phyloP scores from a whole-genome alignment of 2,888 invertebrate genomes.

The Steinernema carpocapsae region DNA sequence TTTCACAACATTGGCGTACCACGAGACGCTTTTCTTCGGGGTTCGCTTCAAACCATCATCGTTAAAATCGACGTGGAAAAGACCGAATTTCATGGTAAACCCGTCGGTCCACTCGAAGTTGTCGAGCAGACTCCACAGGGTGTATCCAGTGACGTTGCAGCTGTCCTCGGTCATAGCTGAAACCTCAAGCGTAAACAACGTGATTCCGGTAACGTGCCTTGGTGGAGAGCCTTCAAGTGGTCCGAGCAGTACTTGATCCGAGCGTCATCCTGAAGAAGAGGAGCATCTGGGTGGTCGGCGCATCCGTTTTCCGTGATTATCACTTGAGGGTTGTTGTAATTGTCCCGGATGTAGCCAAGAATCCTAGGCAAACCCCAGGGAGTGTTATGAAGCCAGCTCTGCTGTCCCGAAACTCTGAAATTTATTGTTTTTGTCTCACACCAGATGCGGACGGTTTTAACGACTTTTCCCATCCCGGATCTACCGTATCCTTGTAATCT shows the following conservation, averaged over 20 bases:
- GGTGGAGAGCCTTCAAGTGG: slow-evolving; percentile 38
- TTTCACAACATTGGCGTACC: slow-evolving; percentile 26
- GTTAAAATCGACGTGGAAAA: slow-evolving; percentile 78
- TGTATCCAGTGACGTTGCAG: slow-evolving; percentile 74
- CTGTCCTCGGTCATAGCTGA: slow-evolving; percentile 44
- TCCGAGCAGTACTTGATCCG: slow-evolving; percentile 39
- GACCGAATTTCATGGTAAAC: slow-evolving; percentile 76
- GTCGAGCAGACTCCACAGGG: slow-evolving; percentile 81
- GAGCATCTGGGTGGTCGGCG: slow-evolving; percentile 36
- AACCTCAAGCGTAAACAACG: not conserved
- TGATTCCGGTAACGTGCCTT: not conserved
- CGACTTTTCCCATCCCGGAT: slow-evolving; percentile 15
- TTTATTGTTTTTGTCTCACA: too few species aligned
- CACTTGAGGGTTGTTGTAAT: slow-evolving; percentile 74
- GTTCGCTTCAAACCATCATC: slow-evolving; percentile 77
- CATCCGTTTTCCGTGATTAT: slow-evolving; percentile 39
- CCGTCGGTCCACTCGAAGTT: slow-evolving; percentile 82
- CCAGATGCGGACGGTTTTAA: too few species aligned
- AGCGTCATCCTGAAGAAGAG: slow-evolving; percentile 34
- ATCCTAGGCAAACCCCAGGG: not conserved
- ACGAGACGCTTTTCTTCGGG: slow-evolving; percentile 75
- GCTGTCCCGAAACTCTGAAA: not conserved
- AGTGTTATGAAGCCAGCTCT: slow-evolving; percentile 8
- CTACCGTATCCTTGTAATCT: not conserved
- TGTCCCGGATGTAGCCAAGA: slow-evolving; percentile 62